These are phyloP conservation scores for Hedya salicella DNA, from an alignment of 2,888 invertebrate species.

Conservation along the genomic window DNA sequence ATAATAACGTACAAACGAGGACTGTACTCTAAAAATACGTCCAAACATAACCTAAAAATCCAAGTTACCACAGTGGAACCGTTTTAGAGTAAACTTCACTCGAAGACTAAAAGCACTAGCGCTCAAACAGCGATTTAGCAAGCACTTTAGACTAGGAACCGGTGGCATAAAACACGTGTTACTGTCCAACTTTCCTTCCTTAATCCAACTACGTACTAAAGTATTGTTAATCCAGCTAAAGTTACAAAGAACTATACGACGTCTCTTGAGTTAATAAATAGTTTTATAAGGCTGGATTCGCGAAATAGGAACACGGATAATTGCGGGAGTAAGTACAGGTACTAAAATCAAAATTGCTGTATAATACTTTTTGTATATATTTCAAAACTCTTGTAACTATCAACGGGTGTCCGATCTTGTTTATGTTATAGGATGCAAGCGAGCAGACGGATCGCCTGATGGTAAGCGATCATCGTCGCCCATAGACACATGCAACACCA, in stretches of 20 bases:
- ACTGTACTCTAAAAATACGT: neutral
- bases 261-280: neutral
- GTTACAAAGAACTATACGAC: constrained; percentile 12
- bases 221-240: constrained; percentile 37
- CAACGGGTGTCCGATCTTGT: no score
- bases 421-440: no score
- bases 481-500: no score
- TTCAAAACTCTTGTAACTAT: no score
- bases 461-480: no score
- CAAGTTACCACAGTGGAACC: constrained; percentile 7
- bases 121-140: constrained; percentile 29
- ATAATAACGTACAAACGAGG: no score
- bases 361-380: no score
- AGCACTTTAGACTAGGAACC: constrained; percentile 34
- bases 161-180: constrained; percentile 37
- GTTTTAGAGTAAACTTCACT: neutral
- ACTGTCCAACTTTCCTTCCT: constrained; percentile 38
- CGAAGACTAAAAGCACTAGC: constrained; percentile 16
- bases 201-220: constrained; percentile 39
- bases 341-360: no score
- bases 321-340: no score
- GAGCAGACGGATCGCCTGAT: no score
- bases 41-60: constrained; percentile 13
- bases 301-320: neutral
- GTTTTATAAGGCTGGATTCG: neutral